These are phyloP conservation scores for Metacarcinus magister DNA, from an alignment of 2,888 invertebrate genomes.

Conservation along the genomic window DNA sequence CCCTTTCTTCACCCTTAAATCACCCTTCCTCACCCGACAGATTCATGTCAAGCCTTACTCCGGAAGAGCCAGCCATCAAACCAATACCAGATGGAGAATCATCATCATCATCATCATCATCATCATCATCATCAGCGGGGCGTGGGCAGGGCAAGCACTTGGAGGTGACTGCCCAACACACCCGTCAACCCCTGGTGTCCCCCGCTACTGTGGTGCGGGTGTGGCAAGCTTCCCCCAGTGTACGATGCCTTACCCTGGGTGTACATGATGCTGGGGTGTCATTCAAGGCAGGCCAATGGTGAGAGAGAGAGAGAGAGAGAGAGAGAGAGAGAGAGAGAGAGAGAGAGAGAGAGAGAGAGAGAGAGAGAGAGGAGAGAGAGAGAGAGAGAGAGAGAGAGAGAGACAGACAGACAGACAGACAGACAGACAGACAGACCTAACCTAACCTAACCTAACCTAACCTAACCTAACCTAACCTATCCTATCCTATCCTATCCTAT, in stretches of 20 bases:
- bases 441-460: constrained; percentile 5
- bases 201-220: constrained; percentile 82
- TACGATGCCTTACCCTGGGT: constrained; percentile 84
- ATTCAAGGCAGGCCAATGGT: constrained; percentile 86
- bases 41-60: neutral
- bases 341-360: too few species aligned
- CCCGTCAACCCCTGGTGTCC: constrained; percentile 21
- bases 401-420: too few species aligned
- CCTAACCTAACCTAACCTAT: too few species aligned
- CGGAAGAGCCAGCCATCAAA: neutral
- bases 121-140: neutral
- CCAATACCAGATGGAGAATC: neutral
- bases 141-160: constrained; percentile 55
- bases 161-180: constrained; percentile 37
- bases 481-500: too few species aligned
- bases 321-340: too few species aligned
- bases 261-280: constrained; percentile 84
- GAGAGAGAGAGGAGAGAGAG: too few species aligned
- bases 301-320: too few species aligned
- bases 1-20: neutral
- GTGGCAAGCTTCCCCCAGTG: constrained; percentile 83
- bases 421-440: too few species aligned
- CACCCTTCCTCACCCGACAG: neutral
- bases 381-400: too few species aligned
- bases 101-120: neutral